Evolutionary conservation across 2,113 vertebrate genomes (phyloP).

Genomic region (Sinocyclocheilus rhinocerous): DNA sequence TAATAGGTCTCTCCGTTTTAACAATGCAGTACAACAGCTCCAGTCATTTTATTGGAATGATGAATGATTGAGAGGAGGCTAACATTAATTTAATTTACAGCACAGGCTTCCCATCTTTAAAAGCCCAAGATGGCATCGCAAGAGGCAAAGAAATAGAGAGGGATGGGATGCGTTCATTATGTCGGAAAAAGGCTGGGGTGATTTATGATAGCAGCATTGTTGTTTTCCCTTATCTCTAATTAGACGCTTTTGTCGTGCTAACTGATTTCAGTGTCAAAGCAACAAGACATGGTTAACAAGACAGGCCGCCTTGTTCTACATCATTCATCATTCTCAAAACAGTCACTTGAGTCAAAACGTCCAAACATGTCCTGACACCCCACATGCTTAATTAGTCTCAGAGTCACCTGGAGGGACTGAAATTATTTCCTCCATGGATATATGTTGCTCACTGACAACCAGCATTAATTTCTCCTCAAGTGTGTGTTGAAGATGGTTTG

Average conservation of each 20-base stretch:
- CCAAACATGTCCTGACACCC: conserved; percentile 40
- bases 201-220: conserved; percentile 59
- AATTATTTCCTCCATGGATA: conserved; percentile 25
- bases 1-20: conserved; percentile 63
- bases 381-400: conserved; percentile 44
- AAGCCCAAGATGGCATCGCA: conserved; percentile 39
- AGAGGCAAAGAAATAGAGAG: background rate
- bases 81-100: conserved; percentile 62
- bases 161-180: conserved; percentile 13
- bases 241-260: conserved; percentile 54
- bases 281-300: conserved; percentile 56
- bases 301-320: conserved; percentile 45
- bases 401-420: conserved; percentile 37
- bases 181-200: conserved; percentile 45
- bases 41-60: conserved; percentile 65
- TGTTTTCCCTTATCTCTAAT: conserved; percentile 63
- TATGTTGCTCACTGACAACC: background rate
- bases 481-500: background rate
- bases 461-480: background rate
- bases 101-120: conserved; percentile 44
- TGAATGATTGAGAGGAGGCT: conserved; percentile 62
- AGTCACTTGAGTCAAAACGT: conserved; percentile 38
- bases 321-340: conserved; percentile 55
- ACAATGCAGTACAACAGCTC: conserved; percentile 62
- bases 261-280: conserved; percentile 53